Conservation (phyloP, 1,140 invertebrate species). For the Myzus persicae region DNA sequence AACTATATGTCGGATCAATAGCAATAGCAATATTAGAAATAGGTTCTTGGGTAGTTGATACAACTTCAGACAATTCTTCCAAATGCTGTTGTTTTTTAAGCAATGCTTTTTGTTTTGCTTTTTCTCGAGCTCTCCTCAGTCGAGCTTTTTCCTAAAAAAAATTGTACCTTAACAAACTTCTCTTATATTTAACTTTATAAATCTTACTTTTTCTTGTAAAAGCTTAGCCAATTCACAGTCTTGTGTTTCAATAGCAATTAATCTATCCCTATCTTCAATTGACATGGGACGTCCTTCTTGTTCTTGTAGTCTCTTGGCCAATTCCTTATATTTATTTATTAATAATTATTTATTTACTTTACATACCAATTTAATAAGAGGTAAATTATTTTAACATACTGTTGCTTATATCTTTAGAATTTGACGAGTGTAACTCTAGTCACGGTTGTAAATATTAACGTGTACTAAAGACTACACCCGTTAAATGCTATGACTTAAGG, state of each 20-base stretch:
- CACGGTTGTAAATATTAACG: constrained; percentile 63
- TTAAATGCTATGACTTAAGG: constrained; percentile 49
- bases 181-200: neutral
- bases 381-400: neutral
- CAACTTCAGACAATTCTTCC: constrained; percentile 62
- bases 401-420: constrained; percentile 39
- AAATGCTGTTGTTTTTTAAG: constrained; percentile 68
- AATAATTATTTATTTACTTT: neutral
- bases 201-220: constrained; percentile 80
- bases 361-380: neutral
- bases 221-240: constrained; percentile 89
- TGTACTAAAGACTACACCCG: constrained; percentile 64
- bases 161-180: neutral
- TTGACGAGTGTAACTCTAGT: constrained; percentile 68
- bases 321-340: constrained; percentile 66
- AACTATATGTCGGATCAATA: constrained; percentile 70
- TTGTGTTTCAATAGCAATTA: constrained; percentile 87
- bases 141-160: constrained; percentile 72
- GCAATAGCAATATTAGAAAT: constrained; percentile 69
- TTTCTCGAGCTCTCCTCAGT: constrained; percentile 72
- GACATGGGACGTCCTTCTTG: constrained; percentile 69
- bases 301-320: constrained; percentile 73
- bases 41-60: neutral
- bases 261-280: constrained; percentile 75
- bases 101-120: constrained; percentile 73